Base-by-base conservation (phyloP, 2,888 invertebrate genomes). In the Chloromyia formosa region DNA sequence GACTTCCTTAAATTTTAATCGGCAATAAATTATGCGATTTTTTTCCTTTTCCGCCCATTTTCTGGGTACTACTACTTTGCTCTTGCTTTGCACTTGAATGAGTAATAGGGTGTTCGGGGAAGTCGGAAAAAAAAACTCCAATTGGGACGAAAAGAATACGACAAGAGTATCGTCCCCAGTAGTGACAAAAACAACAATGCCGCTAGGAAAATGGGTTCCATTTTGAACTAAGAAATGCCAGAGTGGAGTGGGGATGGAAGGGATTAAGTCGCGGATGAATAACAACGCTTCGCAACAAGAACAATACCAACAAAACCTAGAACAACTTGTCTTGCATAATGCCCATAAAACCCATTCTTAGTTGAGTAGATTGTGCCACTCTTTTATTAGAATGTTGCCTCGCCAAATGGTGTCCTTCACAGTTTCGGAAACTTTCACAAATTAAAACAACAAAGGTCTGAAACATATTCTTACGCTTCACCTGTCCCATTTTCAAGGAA, bases 1-100 rank as follows among this genome's bases (percentile, higher is more conserved):
- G 22, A 71, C 75, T 75, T 72, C 62, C 69, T 75, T 64, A 74
- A 75, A 76, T 74, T 74, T 74, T 74, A 76, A 76, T 76, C 75
- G 74, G 74, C 64, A 69, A 76, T 76, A 76, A 76, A 76, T 76
- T 75, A 66, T 74, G 40, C 35, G 45, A 40, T 56, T 56, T 71
- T 71, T 64, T 40, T 64, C 16, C 20, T 69, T 56, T 35, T 49
- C 12, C 20, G 18, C 2, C 66, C 7, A 61, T 61, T 9, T 23
- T n/a, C n/a, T 20, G 22, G 22, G 14, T 16, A 16, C 40, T n/a
- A 10, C n/a, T 23, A 49, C 66, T 18, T 18, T 20, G 40, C 12
- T 18, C 62, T 18, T 49, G 66, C 49, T 42, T 27, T 49, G 66
- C 22, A 22, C 22, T 49, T 14, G n/a, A 12, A 20, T 49, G 66